Evolutionary conservation across 2,113 vertebrate species (phyloP).

Genomic region (Felis catus): F.catus_Fca126_mat1.0 CM031419.1:25743501-25744000

Average conservation of each 20-base stretch:
- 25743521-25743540: neutral
- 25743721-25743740: neutral
- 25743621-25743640: neutral
- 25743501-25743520: neutral
- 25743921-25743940: neutral
- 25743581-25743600: neutral
- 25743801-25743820: neutral
- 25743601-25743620: neutral
- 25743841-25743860: neutral
- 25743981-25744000: neutral
- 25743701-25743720: rapidly evolving
- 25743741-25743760: neutral
- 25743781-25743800: too few relatives aligned
- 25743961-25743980: rapidly evolving
- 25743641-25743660: neutral
- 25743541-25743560: neutral
- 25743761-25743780: neutral
- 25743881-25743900: neutral
- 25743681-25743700: rapidly evolving
- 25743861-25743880: too few relatives aligned
- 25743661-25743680: neutral
- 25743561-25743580: too few relatives aligned
- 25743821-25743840: neutral
- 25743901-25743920: neutral
- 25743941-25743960: neutral